phyloP scores from a whole-genome alignment of 2,888 invertebrate species.

The Adineta ricciae region DNA sequence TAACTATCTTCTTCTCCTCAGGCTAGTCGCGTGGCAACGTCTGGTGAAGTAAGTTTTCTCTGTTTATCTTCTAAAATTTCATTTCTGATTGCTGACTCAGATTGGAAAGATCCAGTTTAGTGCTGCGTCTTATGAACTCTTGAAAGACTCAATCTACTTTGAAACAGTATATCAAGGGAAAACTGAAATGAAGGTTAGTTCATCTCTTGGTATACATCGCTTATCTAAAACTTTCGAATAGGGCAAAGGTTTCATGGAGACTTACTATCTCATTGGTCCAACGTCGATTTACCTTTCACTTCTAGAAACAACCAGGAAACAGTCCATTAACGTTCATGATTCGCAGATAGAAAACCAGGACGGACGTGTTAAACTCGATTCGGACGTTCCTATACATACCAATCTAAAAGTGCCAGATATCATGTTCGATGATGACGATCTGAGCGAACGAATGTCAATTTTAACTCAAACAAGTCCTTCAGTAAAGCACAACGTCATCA shows the following conservation, averaged over 20 bases:
- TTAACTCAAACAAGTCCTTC: too few species aligned
- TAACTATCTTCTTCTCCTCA: neutral
- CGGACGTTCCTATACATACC: too few species aligned
- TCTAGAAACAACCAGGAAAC: too few species aligned
- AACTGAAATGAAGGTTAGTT: constrained; percentile 24
- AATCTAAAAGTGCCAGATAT: too few species aligned
- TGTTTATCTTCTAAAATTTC: too few species aligned
- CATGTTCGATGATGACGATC: too few species aligned
- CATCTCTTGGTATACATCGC: neutral
- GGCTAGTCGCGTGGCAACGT: neutral
- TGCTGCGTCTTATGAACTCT: constrained; percentile 11
- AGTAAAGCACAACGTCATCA: too few species aligned
- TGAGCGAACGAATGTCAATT: too few species aligned
- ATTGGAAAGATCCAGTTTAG: constrained; percentile 26
- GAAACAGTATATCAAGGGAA: constrained; percentile 25
- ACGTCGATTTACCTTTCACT: neutral
- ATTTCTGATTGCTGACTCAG: neutral
- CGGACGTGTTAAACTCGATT: too few species aligned
- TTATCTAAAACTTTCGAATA: neutral
- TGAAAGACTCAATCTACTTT: constrained; percentile 22
- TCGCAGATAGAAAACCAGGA: too few species aligned
- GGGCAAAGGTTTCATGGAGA: constrained; percentile 32
- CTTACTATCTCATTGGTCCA: constrained; percentile 27
- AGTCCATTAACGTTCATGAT: too few species aligned
- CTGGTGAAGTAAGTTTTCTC: neutral